Conservation (phyloP, 2,888 invertebrate genomes). For the Lasioglossum malachurum region DNA sequence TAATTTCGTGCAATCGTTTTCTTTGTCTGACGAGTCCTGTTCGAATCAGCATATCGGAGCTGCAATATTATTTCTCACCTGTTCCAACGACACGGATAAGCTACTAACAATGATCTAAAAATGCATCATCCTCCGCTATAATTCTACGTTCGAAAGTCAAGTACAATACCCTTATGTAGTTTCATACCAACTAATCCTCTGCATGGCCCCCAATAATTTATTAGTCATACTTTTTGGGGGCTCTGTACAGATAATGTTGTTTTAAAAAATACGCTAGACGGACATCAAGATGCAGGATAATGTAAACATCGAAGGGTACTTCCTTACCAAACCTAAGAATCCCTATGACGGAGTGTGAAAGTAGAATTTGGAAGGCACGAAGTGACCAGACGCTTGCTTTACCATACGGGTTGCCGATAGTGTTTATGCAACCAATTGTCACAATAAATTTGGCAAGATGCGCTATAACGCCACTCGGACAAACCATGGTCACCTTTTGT, state of each 20-base stretch:
- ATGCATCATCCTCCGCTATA: conserved; percentile 33
- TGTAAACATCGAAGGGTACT: conserved; percentile 24
- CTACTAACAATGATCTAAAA: conserved; percentile 38
- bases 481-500: conserved; percentile 76
- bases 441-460: conserved; percentile 78
- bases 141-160: conserved; percentile 49
- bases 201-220: conserved; percentile 54
- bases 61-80: conserved; percentile 60
- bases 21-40: background rate
- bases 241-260: conserved; percentile 56
- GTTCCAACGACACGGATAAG: conserved; percentile 58
- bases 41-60: background rate
- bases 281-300: conserved; percentile 39
- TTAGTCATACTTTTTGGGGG: conserved; percentile 56
- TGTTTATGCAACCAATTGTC: conserved; percentile 78
- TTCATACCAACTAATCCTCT: conserved; percentile 58
- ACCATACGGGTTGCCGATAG: conserved; percentile 67
- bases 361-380: conserved; percentile 80
- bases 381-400: conserved; percentile 77
- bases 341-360: conserved; percentile 81
- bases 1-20: background rate
- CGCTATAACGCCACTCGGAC: conserved; percentile 78
- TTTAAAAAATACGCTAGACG: conserved; percentile 46
- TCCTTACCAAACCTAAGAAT: conserved; percentile 81
- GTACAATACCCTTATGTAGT: conserved; percentile 53